phyloP scores from a whole-genome alignment of 37 sponge, comb jelly and placozoan species.

The Bolinopsis microptera region DNA sequence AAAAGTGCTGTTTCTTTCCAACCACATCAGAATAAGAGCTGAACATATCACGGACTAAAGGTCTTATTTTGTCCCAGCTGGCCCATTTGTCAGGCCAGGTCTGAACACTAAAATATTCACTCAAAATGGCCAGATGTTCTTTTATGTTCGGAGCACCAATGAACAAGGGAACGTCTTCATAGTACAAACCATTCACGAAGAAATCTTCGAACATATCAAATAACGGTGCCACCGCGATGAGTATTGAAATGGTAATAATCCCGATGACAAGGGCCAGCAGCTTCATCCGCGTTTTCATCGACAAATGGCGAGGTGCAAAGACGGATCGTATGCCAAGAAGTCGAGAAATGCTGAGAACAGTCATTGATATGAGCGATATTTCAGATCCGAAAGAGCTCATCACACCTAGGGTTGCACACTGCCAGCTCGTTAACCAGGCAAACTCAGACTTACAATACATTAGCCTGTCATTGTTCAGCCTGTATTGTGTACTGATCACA shows the following conservation, averaged over 20 bases:
- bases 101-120: neutral
- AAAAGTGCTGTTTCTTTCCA: neutral
- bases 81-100: neutral
- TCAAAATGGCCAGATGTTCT: neutral
- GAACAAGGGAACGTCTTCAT: neutral
- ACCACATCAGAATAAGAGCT: neutral
- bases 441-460: neutral
- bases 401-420: neutral
- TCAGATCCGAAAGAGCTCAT: slow-evolving; percentile 1
- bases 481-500: neutral
- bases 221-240: neutral
- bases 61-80: neutral
- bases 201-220: slow-evolving; percentile 24
- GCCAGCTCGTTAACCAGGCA: neutral
- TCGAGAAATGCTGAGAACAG: neutral
- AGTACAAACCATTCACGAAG: slow-evolving; percentile 22
- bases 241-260: neutral
- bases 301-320: neutral
- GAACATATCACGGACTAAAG: neutral
- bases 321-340: neutral
- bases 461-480: neutral
- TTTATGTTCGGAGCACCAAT: neutral
- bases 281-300: neutral
- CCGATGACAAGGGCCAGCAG: neutral
- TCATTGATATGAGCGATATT: neutral